Evolutionary conservation across 2,888 invertebrate species (phyloP), one percentile per base, ranked within the genome.

Genomic region (Habroteleia sp.): DNA sequence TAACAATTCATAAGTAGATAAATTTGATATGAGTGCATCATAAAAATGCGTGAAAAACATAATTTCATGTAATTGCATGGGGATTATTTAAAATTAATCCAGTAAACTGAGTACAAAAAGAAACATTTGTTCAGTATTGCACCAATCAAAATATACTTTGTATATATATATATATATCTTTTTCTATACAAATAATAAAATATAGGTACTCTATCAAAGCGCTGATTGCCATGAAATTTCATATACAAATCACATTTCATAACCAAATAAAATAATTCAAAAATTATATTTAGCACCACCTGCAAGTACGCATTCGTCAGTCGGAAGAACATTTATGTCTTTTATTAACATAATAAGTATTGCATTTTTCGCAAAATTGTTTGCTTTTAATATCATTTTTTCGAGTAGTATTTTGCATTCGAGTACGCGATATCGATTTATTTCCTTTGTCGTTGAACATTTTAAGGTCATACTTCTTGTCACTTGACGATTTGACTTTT

Each of bases 321-420:
- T 77, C 79, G 71, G 77, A 80, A 37, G 78, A 71, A 50, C 85
- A 85, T 20, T 42, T 68, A 41, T 85, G 84, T n/a, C 83, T 83
- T 33, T 76, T 82, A 42, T 79, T 84, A n/a, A 54, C 48, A 31
- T 84, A 84, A 16, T 77, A 80, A 14, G 60, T 39, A 27, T 78
- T 79, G 44, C 85, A 85, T 20, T 73, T 78, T 0, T 82, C 81
- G 50, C 85, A 85, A 11, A 77, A 80, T n/a, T 77, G 80, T 37
- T 83, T 84, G 1, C 82, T 76, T 11, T 75, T 77, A 7, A 54
- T 54, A 33, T 78, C 72, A 3, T 44, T 31, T 17, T 11, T 14
- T 23, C 41, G 39, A 20, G 33, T 8, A 10, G 11, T 14, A 10
- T 48, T 37, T 29, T 31, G 48, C 13, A 50, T 1, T 11, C 27